A percentile compares a stretch with the other conserved stretches of the same genome.
Conservation (phyloP, 1,140 invertebrate genomes). For the Halesus radiatus region DNA sequence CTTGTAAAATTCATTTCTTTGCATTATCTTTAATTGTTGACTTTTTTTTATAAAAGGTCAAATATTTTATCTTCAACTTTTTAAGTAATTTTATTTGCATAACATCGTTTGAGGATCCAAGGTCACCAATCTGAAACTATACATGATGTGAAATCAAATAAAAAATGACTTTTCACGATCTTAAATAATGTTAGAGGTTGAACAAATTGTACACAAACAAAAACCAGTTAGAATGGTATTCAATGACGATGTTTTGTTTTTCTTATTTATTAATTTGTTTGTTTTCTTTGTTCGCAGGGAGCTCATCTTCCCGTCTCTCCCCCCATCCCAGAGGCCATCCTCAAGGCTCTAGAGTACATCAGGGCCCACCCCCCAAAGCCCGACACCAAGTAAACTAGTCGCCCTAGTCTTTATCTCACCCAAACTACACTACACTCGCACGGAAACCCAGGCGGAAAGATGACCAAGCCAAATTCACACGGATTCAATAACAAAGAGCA, state of each 20-base stretch:
- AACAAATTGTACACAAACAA: too few relatives aligned
- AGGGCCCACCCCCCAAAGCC: conserved; percentile 45
- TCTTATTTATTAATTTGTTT: background rate
- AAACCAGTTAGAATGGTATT: too few relatives aligned
- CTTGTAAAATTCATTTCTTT: too few relatives aligned
- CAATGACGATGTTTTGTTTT: background rate
- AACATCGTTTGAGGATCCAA: too few relatives aligned
- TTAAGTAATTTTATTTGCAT: too few relatives aligned
- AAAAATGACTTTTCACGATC: too few relatives aligned
- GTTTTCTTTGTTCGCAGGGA: conserved; percentile 59
- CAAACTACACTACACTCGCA: background rate
- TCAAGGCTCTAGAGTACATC: conserved; percentile 67
- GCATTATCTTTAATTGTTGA: too few relatives aligned
- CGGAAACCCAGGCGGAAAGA: background rate
- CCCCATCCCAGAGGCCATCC: conserved; percentile 73
- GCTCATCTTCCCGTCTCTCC: conserved; percentile 75
- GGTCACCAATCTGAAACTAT: too few relatives aligned
- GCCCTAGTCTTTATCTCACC: background rate
- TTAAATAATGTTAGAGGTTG: too few relatives aligned
- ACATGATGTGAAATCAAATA: too few relatives aligned
- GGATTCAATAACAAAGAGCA: background rate
- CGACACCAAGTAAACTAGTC: conserved; percentile 6
- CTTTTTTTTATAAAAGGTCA: too few relatives aligned
- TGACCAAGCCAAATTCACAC: background rate
- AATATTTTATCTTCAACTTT: too few relatives aligned